These are phyloP conservation scores for Neofelis nebulosa DNA, from an alignment of 2,113 vertebrate species.

Conservation along the genomic window DNA sequence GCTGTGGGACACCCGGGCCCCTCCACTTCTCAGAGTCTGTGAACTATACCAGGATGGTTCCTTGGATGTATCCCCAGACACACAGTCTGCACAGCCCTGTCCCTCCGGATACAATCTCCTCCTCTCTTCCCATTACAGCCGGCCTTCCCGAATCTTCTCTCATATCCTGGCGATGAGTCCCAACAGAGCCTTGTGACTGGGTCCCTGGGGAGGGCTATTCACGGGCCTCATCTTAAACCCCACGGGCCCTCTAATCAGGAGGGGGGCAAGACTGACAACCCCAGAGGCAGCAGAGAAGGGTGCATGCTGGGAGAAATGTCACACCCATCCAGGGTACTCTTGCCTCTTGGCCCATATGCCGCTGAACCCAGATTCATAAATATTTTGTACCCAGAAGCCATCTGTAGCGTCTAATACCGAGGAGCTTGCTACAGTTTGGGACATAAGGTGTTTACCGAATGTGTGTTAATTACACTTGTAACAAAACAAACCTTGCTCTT, in stretches of 20 bases:
- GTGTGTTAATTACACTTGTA: constrained; percentile 54
- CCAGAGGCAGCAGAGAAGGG: constrained; percentile 4
- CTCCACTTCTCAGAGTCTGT: background rate
- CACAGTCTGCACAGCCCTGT: background rate
- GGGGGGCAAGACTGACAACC: background rate
- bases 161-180: background rate
- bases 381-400: constrained; percentile 72
- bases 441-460: constrained; percentile 63
- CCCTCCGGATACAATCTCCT: background rate
- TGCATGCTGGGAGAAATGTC: background rate
- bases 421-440: constrained; percentile 53
- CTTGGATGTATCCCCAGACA: background rate
- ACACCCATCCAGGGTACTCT: background rate
- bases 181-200: background rate
- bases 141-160: background rate
- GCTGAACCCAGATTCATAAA: constrained; percentile 5
- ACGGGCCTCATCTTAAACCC: background rate
- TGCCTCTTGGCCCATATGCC: constrained; percentile 43
- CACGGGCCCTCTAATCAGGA: background rate
- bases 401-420: constrained; percentile 27
- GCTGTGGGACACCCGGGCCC: background rate
- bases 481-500: constrained; percentile 66
- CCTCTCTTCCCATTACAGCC: background rate
- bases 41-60: no score
- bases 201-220: background rate